Evolutionary conservation across 2,113 vertebrate species (phyloP).

Genomic region (Petroica traversi): DNA sequence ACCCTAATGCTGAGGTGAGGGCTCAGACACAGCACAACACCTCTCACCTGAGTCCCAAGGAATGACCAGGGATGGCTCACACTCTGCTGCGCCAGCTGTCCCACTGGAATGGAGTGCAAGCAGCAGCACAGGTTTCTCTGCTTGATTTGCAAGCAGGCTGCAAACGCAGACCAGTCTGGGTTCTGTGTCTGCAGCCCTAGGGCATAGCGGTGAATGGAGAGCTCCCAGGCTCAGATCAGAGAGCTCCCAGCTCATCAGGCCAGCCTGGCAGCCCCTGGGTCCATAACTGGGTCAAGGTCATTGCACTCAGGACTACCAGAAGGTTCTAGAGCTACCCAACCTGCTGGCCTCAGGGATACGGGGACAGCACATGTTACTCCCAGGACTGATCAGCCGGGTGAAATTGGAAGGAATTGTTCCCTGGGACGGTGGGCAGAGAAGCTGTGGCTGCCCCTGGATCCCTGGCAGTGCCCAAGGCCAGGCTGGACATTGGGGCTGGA

Average conservation of each 20-base stretch:
- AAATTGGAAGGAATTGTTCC: not conserved
- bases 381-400: not conserved
- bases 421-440: not conserved
- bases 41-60: not conserved
- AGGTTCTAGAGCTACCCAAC: not conserved
- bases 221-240: not conserved
- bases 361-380: rapidly evolving
- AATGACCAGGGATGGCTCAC: rapidly evolving
- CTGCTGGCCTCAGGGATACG: not conserved
- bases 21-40: rapidly evolving
- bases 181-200: not conserved
- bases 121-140: not conserved
- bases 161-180: not conserved
- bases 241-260: not conserved
- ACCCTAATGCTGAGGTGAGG: no score
- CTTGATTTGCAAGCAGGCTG: not conserved
- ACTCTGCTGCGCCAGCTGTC: rapidly evolving
- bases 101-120: rapidly evolving
- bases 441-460: not conserved
- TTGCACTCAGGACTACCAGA: not conserved
- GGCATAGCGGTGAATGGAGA: rapidly evolving
- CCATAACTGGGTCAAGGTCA: not conserved
- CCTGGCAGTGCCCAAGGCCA: not conserved
- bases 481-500: not conserved
- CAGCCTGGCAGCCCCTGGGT: not conserved